phyloP scores from a whole-genome alignment of 2,888 invertebrate species.

The Parnassius apollo region DNA sequence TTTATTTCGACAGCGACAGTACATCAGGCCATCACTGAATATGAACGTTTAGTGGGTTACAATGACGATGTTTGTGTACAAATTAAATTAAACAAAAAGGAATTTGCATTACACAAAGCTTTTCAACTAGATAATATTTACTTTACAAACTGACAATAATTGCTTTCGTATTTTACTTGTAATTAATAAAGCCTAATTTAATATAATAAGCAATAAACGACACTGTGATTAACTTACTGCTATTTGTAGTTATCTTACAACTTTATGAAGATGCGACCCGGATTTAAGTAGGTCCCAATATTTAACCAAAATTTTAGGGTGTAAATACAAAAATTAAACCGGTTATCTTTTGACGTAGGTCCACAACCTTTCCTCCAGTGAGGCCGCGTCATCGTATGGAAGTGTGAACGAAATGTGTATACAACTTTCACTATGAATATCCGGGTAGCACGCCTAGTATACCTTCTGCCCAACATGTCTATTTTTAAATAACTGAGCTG shows the following conservation, averaged over 20 bases:
- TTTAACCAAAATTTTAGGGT: constrained; percentile 23
- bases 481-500: neutral
- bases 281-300: neutral
- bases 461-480: neutral
- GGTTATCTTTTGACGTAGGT: constrained; percentile 13
- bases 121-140: too few relatives aligned
- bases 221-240: neutral
- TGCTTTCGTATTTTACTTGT: neutral
- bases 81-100: too few relatives aligned
- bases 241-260: constrained; percentile 1
- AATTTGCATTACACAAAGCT: too few relatives aligned
- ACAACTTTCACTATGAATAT: constrained; percentile 22
- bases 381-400: constrained; percentile 9
- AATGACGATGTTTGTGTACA: too few relatives aligned
- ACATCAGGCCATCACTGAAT: too few relatives aligned
- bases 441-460: constrained; percentile 7
- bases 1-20: too few relatives aligned
- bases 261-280: neutral
- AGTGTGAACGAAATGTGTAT: constrained; percentile 20
- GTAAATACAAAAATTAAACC: constrained; percentile 13
- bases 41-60: too few relatives aligned
- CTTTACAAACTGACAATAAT: too few relatives aligned
- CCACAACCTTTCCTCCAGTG: constrained; percentile 10
- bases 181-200: too few relatives aligned
- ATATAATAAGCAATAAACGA: too few relatives aligned